Evolutionary conservation across 2,888 invertebrate species (phyloP), one percentile per base, ranked within the genome.

Genomic region (Notodromas monacha): DNA sequence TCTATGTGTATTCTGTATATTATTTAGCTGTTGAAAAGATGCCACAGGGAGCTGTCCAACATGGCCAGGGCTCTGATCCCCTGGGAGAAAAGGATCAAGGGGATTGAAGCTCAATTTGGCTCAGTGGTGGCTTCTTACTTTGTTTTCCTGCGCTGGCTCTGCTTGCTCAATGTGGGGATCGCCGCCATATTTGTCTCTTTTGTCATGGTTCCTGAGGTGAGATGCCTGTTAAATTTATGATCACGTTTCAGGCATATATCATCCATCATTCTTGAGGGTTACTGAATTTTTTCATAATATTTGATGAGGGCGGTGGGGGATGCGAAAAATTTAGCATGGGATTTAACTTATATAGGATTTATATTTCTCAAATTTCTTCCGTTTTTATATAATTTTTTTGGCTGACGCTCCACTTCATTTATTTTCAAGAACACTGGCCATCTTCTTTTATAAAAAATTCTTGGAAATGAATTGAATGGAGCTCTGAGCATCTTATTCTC

Each of bases 121-220:
- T 86, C 86, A 0, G 89, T 81, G 1, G 89, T 92, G 6, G 86
- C 89, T 1, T 89, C 89, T 2, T 92, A 92, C 54, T 92, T 92
- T 52, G 77, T 73, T 8, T 92, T 92, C 48, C 60, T 89, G 8
- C 61, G 89, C 28, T 92, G 89, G 89, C 54, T 92, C 32, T 76
- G 89, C 52, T 86, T 81, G 72, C 72, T 89, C 36, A 92, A 92
- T 51, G 58, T 81, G 32, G 72, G 79, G 39, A 72, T 84, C 38
- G 67, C 72, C 1, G 58, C 68, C 32, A 65, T 74, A 32, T 56
- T 86, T 16, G 59, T 70, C 16, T 65, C 74, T 12, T 86, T 92
- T 46, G 73, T 92, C 12, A 70, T 79, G 33, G 63, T 81, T 29
- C 89, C 92, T 10, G 89, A 92, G 64, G 84, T 84, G 48, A 46